phyloP scores from a whole-genome alignment of 2,797 vertebrate species.

The Rousettus madagascariensis region DNA sequence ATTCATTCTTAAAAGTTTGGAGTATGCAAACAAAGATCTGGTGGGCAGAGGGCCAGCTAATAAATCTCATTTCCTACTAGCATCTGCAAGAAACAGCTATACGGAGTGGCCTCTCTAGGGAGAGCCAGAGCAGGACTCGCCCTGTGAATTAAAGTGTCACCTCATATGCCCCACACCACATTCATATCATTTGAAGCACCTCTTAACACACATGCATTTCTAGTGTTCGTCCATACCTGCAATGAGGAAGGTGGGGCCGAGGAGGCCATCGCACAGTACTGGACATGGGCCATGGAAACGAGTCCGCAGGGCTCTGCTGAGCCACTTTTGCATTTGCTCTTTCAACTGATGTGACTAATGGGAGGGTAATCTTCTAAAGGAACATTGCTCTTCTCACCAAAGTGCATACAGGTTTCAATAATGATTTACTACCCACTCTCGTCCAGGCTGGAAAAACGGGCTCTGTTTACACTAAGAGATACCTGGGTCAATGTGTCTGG shows the following conservation, averaged over 20 bases:
- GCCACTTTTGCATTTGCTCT: slow-evolving; percentile 29
- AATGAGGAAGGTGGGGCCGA: not conserved
- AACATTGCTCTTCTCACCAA: slow-evolving; percentile 25
- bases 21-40: slow-evolving; percentile 69
- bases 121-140: slow-evolving; percentile 10
- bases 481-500: not conserved
- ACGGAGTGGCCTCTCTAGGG: slow-evolving; percentile 43
- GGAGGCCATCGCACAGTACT: not conserved
- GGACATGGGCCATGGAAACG: not conserved
- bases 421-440: not conserved
- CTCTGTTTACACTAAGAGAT: not conserved
- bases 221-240: slow-evolving; percentile 32
- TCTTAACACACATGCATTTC: slow-evolving; percentile 39
- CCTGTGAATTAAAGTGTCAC: slow-evolving; percentile 30
- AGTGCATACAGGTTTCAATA: not conserved
- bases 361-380: not conserved
- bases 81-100: slow-evolving; percentile 28
- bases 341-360: slow-evolving; percentile 28
- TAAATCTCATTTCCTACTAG: slow-evolving; percentile 76
- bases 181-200: slow-evolving; percentile 57
- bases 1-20: slow-evolving; percentile 53
- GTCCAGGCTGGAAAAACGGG: not conserved
- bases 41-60: slow-evolving; percentile 68
- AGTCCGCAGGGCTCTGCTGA: not conserved
- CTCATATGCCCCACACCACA: slow-evolving; percentile 31